Evolutionary conservation across 2,888 invertebrate species (phyloP).

Genomic region (Onthophagus sagittarius): DNA sequence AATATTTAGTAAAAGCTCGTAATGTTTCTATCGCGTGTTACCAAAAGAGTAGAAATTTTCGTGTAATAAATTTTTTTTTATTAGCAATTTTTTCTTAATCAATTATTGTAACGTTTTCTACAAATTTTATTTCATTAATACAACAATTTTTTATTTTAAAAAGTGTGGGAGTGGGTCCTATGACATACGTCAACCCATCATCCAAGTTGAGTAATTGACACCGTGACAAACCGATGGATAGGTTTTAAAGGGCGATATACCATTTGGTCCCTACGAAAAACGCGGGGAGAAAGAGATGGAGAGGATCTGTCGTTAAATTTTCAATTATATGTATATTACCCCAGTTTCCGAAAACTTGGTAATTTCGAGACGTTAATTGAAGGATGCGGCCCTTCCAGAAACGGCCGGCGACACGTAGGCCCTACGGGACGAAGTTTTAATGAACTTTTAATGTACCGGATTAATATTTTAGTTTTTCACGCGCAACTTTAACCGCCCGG

Average conservation of each 20-base stretch:
- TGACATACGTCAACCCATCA: background rate
- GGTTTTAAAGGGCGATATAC: background rate
- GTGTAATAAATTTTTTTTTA: background rate
- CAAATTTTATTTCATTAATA: background rate
- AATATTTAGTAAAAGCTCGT: background rate
- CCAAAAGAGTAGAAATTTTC: background rate
- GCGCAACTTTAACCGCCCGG: background rate
- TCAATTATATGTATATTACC: background rate
- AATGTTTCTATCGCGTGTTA: background rate
- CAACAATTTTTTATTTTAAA: background rate
- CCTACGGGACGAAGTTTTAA: constrained; percentile 5
- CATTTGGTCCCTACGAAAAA: background rate
- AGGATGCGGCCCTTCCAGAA: background rate
- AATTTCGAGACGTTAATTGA: background rate
- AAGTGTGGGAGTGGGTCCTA: background rate
- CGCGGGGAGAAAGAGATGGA: background rate
- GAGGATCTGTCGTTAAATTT: background rate
- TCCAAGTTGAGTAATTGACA: background rate
- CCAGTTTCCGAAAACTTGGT: background rate
- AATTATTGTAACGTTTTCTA: too few relatives aligned
- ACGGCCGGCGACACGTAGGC: constrained; percentile 1
- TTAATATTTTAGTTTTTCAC: constrained; percentile 11
- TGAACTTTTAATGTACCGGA: constrained; percentile 12
- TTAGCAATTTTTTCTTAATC: too few relatives aligned
- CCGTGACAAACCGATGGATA: background rate